These are phyloP conservation scores for Heliconius hewitsoni DNA, from an alignment of 1,140 invertebrate genomes.

Conservation along the genomic window DNA sequence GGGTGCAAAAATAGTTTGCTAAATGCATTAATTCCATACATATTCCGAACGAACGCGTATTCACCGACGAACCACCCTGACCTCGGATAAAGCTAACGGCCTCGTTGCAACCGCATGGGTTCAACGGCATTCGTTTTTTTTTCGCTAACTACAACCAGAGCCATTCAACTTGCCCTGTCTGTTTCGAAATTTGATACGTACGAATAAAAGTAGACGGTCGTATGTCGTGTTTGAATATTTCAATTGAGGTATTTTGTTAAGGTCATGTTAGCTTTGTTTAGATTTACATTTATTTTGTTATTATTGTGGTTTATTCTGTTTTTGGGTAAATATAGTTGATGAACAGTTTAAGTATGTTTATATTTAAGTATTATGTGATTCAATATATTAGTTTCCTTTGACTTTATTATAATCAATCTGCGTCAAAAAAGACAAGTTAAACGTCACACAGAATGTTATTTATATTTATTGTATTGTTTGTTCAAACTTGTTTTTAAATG, in stretches of 20 bases:
- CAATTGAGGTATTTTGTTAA: background rate
- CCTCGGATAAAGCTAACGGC: conserved; percentile 71
- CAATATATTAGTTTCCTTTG: background rate
- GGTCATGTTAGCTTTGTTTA: background rate
- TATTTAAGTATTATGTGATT: too few relatives aligned
- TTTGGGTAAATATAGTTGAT: too few relatives aligned
- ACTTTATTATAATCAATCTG: background rate
- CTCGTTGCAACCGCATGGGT: conserved; percentile 66
- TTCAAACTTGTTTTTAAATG: background rate
- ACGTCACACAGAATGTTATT: background rate
- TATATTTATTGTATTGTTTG: background rate
- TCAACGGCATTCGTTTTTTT: conserved; percentile 69
- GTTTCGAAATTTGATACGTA: conserved; percentile 27
- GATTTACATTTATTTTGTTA: background rate
- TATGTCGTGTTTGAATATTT: background rate
- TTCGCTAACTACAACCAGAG: conserved; percentile 62
- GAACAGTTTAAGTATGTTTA: too few relatives aligned
- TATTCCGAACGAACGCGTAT: conserved; percentile 37
- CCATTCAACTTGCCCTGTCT: conserved; percentile 45
- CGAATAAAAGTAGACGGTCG: conserved; percentile 9
- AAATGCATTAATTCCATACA: conserved; percentile 28
- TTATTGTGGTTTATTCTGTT: background rate
- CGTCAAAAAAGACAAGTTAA: background rate
- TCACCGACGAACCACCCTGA: conserved; percentile 54
- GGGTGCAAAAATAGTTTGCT: background rate